Evolutionary conservation across 2,113 vertebrate genomes (phyloP).

Genomic region (Glaucidium brasilianum): DNA sequence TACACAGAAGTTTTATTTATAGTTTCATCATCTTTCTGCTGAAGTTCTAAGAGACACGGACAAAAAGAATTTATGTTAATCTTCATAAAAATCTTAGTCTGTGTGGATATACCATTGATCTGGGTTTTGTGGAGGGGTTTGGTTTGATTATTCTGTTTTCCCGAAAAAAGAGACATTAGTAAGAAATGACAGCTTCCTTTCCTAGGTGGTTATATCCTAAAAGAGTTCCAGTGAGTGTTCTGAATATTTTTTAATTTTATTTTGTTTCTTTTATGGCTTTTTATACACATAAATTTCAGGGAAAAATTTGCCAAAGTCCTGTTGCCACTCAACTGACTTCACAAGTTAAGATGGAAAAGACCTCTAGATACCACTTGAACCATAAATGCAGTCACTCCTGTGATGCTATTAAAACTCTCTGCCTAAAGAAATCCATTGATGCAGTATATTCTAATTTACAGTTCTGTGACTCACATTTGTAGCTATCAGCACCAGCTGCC

Average conservation of each 20-base stretch:
- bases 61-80: not conserved
- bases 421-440: slow-evolving; percentile 34
- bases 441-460: slow-evolving; percentile 54
- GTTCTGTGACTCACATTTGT: slow-evolving; percentile 51
- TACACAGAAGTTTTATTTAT: not conserved
- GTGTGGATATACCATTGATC: not conserved
- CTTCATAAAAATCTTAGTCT: not conserved
- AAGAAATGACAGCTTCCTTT: not conserved
- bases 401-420: slow-evolving; percentile 7
- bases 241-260: not conserved
- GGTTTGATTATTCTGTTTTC: not conserved
- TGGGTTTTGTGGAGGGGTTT: not conserved
- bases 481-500: slow-evolving; percentile 51
- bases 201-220: not conserved
- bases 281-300: not conserved
- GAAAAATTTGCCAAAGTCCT: not conserved
- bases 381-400: slow-evolving; percentile 14
- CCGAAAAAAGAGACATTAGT: not conserved
- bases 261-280: not conserved
- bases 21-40: not conserved
- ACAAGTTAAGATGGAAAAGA: not conserved
- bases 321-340: not conserved
- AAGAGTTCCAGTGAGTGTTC: not conserved
- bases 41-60: not conserved
- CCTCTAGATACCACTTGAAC: not conserved